Evolutionary conservation across 2,888 invertebrate species (phyloP).

Genomic region (Lepas anatifera): DNA sequence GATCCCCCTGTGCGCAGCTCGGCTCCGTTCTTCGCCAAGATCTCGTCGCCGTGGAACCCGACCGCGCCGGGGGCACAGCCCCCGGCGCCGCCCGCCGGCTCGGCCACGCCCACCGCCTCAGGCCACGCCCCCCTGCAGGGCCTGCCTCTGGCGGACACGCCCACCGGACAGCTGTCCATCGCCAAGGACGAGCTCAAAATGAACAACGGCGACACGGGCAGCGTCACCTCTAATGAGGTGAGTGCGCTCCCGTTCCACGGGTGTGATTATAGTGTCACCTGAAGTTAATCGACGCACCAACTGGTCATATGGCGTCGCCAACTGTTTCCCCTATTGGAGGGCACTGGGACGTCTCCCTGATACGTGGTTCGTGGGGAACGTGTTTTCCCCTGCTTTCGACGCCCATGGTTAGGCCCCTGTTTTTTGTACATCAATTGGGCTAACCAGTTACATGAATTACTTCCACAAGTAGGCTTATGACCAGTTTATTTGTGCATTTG

Average conservation of each 20-base stretch:
- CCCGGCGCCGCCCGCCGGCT: constrained; percentile 5
- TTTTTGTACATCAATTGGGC: no score
- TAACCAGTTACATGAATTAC: no score
- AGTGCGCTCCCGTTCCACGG: not conserved
- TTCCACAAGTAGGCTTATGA: no score
- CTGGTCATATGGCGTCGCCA: no score
- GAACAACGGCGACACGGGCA: not conserved
- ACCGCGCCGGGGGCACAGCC: constrained; percentile 5
- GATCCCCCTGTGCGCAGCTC: not conserved
- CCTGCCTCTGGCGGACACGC: constrained; percentile 3
- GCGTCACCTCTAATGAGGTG: constrained; percentile 13
- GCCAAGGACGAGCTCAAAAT: not conserved
- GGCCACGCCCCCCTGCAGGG: not conserved
- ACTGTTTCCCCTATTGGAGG: no score
- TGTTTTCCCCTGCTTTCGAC: no score
- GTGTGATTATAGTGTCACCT: no score
- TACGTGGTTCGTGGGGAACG: no score
- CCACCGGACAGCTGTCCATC: not conserved
- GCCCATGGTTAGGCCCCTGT: no score
- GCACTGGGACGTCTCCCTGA: no score
- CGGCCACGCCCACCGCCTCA: constrained; percentile 1
- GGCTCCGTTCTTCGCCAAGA: not conserved
- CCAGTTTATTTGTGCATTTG: no score
- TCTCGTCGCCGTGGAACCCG: constrained; percentile 12
- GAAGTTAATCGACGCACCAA: no score